Percentiles rank a stretch among this genome's conserved stretches.
Conservation (phyloP, 2,888 invertebrate genomes). For the Nephrotoma guestfalica region DNA sequence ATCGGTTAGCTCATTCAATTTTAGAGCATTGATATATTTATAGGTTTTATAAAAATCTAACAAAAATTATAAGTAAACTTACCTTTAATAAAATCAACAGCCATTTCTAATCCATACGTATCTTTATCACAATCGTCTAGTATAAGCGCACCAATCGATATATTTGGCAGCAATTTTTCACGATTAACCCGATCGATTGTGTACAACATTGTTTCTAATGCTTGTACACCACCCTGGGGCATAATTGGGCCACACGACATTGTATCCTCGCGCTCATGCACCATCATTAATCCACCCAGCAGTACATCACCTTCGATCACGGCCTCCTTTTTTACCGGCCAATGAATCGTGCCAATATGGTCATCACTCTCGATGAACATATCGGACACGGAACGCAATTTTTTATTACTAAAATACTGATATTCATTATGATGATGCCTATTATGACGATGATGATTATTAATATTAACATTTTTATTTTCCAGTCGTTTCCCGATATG, state of each 20-base stretch:
- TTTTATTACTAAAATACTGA: background rate
- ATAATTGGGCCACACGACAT: constrained; percentile 75
- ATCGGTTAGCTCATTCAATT: too few relatives aligned
- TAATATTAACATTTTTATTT: background rate
- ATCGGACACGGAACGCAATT: background rate
- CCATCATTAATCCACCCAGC: constrained; percentile 85
- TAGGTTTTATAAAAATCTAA: background rate
- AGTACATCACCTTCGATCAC: constrained; percentile 71
- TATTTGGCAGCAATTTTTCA: constrained; percentile 45
- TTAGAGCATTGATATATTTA: background rate
- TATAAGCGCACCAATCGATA: constrained; percentile 68
- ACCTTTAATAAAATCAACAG: constrained; percentile 89
- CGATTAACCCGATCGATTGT: constrained; percentile 63
- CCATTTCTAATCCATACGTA: constrained; percentile 83
- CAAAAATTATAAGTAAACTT: constrained; percentile 19
- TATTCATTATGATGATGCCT: background rate
- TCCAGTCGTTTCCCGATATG: background rate
- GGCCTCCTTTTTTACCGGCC: constrained; percentile 68
- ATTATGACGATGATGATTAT: background rate
- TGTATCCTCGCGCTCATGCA: constrained; percentile 68
- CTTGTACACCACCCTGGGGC: constrained; percentile 77
- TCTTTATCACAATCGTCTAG: constrained; percentile 88
- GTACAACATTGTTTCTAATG: constrained; percentile 77
- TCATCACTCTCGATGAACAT: constrained; percentile 7
- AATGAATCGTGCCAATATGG: constrained; percentile 24